Conservation (phyloP, 2,113 vertebrate species). For the Cryptomyrus ogoouensis region DNA sequence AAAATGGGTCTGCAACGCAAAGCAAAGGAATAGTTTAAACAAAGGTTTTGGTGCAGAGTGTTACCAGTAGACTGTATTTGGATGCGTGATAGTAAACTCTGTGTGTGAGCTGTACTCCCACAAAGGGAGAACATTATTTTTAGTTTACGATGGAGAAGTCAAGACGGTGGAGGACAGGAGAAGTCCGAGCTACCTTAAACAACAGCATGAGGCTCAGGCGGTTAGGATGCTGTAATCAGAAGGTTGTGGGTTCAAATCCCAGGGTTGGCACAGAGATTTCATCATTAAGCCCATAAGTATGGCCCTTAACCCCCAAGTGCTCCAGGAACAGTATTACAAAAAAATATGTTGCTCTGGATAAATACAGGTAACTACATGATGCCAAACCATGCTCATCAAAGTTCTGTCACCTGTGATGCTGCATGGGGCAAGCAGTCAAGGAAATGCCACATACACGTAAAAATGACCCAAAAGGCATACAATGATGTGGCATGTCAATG, state of each 20-base stretch:
- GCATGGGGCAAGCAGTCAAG: neutral
- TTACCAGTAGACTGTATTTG: neutral
- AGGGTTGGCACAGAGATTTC: neutral
- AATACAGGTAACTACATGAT: neutral
- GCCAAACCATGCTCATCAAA: neutral
- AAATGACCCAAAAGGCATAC: neutral
- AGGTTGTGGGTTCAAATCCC: neutral
- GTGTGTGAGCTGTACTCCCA: neutral
- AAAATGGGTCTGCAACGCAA: neutral
- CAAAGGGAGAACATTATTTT: neutral
- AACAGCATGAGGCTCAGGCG: neutral
- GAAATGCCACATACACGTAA: neutral
- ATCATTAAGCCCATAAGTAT: neutral
- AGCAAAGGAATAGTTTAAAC: neutral
- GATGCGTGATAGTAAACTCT: neutral
- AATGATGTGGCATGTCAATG: neutral
- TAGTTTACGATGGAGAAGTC: neutral
- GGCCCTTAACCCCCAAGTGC: neutral
- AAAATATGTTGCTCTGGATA: neutral
- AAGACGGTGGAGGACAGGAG: neutral
- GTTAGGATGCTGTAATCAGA: neutral
- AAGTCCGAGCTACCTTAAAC: neutral
- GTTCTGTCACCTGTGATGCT: neutral
- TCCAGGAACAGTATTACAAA: neutral
- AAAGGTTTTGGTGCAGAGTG: neutral